Evolutionary conservation across 92 coral and sea anemone genomes (phyloP).

Genomic region (Epizoanthus scotinus): DNA sequence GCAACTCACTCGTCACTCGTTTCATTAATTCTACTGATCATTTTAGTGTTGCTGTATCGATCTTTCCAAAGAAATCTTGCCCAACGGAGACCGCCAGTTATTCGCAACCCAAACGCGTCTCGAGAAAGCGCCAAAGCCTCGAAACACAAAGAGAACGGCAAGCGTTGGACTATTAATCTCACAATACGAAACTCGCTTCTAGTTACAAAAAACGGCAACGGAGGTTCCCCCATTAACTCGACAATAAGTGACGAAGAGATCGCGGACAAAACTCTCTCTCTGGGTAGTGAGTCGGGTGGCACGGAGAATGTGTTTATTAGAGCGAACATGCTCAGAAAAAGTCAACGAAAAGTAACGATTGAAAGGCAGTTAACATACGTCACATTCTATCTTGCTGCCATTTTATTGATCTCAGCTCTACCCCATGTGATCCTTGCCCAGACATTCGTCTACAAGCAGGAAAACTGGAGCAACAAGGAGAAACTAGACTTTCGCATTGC

Average conservation of each 20-base stretch:
- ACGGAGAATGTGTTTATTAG: constrained; percentile 10
- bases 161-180: constrained; percentile 4
- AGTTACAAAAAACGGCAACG: not conserved
- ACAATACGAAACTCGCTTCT: constrained; percentile 13
- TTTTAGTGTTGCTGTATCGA: constrained; percentile 27
- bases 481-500: constrained; percentile 26
- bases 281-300: not conserved
- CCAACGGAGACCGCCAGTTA: not conserved
- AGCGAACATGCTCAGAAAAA: constrained; percentile 23
- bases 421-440: constrained; percentile 39
- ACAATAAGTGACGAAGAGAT: constrained; percentile 4
- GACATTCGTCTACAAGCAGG: constrained; percentile 8
- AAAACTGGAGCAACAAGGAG: not conserved
- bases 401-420: constrained; percentile 25
- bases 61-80: constrained; percentile 28
- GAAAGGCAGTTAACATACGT: constrained; percentile 35
- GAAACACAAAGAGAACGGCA: not conserved
- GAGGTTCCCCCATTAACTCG: constrained; percentile 4
- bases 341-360: constrained; percentile 15
- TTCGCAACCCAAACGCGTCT: not conserved
- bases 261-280: not conserved
- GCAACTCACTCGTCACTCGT: constrained; percentile 36
- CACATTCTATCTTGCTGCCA: constrained; percentile 31
- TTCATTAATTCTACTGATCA: constrained; percentile 15
- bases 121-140: not conserved